phyloP scores from a whole-genome alignment of 2,113 vertebrate species.

The Pseudorectes ferrugineus region DNA sequence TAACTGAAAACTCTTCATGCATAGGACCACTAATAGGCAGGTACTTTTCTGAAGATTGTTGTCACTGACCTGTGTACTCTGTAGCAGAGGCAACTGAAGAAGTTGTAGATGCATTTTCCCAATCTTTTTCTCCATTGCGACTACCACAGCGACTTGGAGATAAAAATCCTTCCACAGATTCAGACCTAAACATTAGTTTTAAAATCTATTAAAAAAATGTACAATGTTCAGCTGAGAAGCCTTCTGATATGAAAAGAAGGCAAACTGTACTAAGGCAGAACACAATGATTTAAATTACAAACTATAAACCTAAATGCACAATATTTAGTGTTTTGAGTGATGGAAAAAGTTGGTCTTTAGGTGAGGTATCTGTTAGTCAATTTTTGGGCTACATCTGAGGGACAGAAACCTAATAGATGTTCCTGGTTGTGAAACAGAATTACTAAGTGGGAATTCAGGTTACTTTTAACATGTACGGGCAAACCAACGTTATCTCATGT shows the following conservation, averaged over 20 bases:
- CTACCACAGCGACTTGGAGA: conserved; percentile 89
- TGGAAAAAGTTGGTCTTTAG: not conserved
- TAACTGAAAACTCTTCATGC: not conserved
- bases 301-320: not conserved
- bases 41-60: not conserved
- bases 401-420: not conserved
- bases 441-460: not conserved
- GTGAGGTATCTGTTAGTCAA: not conserved
- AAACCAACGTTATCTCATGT: not conserved
- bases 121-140: conserved; percentile 95
- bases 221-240: not conserved
- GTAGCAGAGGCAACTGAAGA: conserved; percentile 94
- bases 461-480: not conserved
- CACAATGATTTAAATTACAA: not conserved
- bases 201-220: not conserved
- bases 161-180: conserved; percentile 92
- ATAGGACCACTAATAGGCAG: not conserved
- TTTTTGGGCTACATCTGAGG: not conserved
- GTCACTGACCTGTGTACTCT: conserved; percentile 89
- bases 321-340: not conserved
- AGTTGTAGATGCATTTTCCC: conserved; percentile 95
- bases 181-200: conserved; percentile 76
- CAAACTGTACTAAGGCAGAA: not conserved
- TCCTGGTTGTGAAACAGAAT: not conserved
- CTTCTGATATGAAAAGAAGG: not conserved